A percentile compares a stretch with the other conserved stretches of the same genome.
phyloP scores from a whole-genome alignment of 2,797 vertebrate genomes.

The Lates japonicus region DNA sequence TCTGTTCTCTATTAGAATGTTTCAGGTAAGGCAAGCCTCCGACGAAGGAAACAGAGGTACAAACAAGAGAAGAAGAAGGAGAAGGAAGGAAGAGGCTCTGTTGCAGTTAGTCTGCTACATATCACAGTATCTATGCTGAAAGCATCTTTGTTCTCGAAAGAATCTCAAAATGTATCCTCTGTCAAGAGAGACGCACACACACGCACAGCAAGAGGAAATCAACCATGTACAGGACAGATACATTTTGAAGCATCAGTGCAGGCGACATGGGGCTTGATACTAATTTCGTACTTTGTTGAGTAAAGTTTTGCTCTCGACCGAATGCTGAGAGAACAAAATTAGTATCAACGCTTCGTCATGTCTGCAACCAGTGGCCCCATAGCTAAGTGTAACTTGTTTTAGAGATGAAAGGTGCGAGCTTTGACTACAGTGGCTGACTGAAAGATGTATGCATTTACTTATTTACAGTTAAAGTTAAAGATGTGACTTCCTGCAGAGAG shows the following conservation, averaged over 20 bases:
- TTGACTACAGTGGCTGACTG: slow-evolving; percentile 42
- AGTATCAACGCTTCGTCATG: slow-evolving; percentile 90
- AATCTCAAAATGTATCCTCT: slow-evolving; percentile 96
- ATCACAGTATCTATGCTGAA: slow-evolving; percentile 89
- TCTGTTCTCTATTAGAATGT: slow-evolving; percentile 99
- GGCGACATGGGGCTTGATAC: slow-evolving; percentile 92
- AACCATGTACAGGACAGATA: slow-evolving; percentile 88
- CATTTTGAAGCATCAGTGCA: slow-evolving; percentile 98
- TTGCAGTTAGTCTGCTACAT: slow-evolving; percentile 90
- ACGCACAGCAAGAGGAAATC: slow-evolving; percentile 83
- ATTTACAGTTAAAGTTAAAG: slow-evolving; percentile 26
- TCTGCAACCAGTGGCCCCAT: slow-evolving; percentile 91
- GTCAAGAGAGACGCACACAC: slow-evolving; percentile 85
- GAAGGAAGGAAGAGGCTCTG: slow-evolving; percentile 80
- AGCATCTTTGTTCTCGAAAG: slow-evolving; percentile 87
- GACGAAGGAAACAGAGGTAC: slow-evolving; percentile 86
- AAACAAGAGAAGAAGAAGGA: slow-evolving; percentile 84
- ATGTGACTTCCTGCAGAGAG: slow-evolving; percentile 54
- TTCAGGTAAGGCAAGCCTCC: slow-evolving; percentile 94
- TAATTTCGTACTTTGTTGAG: slow-evolving; percentile 90
- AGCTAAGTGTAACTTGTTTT: slow-evolving; percentile 87
- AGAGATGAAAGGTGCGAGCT: slow-evolving; percentile 45
- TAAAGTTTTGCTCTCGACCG: slow-evolving; percentile 83
- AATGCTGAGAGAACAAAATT: slow-evolving; percentile 91
- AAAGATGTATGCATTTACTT: slow-evolving; percentile 25